Evolutionary conservation across 2,888 invertebrate genomes (phyloP), one percentile per base, ranked within the genome.

Genomic region (Xanthia icteritia): DNA sequence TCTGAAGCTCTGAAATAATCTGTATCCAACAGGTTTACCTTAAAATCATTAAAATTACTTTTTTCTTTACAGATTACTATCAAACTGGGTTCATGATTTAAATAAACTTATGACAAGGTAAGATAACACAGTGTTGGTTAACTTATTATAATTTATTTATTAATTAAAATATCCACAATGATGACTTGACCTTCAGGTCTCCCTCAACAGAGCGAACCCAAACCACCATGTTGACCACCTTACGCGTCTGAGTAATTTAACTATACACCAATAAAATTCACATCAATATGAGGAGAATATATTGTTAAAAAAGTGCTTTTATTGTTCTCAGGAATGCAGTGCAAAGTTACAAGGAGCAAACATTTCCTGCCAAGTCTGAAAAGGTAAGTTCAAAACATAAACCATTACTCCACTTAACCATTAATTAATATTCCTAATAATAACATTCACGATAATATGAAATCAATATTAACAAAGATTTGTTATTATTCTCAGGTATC

Each of bases 131-230:
- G 20, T 61, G 4, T 42, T 6, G 0, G 4, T 11, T 17, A 5
- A 31, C 5, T 23, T 74, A 54, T 51, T 51, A 13, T 5, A 17
- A 17, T 48, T 36, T 0, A n/a, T 1, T 17, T 11, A n/a, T 31
- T 23, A 17, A 20, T 31, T 23, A 23, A 39, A 45, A 60, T 9
- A 1, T 48, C 5, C 2, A 63, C 89, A 82, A 94, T 95, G 95
- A 95, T 95, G 95, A 95, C 87, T 79, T 51, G 94, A 95, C 95
- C 94, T 92, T 95, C 95, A 95, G 95, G 95, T 95, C 95, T 95
- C 95, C 95, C 95, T 95, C 95, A 91, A 87, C 95, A 95, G 95
- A 95, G 95, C 36, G 95, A 95, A 95, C 95, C 95, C 94, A 94
- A 75, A 83, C 31, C 82, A 94, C 90, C 93, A 93, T 94, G 94